A percentile compares a stretch with the other conserved stretches of the same genome.
These are phyloP conservation scores for Oncorhynchus masou DNA, from an alignment of 2,113 vertebrate genomes.

Conservation along the genomic window DNA sequence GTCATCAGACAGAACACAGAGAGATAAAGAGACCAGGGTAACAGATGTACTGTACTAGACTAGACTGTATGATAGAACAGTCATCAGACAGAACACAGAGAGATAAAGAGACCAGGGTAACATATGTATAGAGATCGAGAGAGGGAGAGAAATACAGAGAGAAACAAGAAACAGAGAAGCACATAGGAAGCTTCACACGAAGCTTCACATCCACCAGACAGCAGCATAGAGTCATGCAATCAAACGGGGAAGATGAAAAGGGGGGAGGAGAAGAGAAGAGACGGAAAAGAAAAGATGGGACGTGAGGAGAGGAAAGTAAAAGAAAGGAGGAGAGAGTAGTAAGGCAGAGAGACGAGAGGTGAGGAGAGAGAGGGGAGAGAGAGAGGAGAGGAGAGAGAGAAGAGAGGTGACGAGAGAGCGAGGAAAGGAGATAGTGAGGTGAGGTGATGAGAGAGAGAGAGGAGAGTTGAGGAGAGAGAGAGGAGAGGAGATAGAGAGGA, in stretches of 20 bases:
- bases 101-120: neutral
- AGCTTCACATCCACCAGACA: neutral
- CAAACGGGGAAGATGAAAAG: neutral
- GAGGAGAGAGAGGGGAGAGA: constrained; percentile 22
- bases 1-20: constrained; percentile 6
- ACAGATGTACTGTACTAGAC: neutral
- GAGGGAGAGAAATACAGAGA: constrained; percentile 3
- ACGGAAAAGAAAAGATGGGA: neutral
- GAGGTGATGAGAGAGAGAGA: neutral
- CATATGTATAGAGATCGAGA: neutral
- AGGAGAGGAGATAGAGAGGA: too few relatives aligned
- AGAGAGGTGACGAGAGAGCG: neutral
- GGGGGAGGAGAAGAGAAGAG: neutral
- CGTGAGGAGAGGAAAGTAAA: neutral
- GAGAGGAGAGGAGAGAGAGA: neutral
- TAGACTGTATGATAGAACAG: constrained; percentile 1
- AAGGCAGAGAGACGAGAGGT: neutral
- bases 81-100: constrained; percentile 8
- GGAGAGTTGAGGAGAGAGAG: too few relatives aligned
- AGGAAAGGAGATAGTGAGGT: constrained; percentile 7
- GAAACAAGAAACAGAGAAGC: neutral
- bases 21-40: neutral
- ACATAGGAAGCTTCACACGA: neutral
- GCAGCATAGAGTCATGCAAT: constrained; percentile 1
- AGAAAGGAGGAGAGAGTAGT: neutral